Evolutionary conservation across 2,888 invertebrate species (phyloP).

Genomic region (Lasioglossum oenotherae): DNA sequence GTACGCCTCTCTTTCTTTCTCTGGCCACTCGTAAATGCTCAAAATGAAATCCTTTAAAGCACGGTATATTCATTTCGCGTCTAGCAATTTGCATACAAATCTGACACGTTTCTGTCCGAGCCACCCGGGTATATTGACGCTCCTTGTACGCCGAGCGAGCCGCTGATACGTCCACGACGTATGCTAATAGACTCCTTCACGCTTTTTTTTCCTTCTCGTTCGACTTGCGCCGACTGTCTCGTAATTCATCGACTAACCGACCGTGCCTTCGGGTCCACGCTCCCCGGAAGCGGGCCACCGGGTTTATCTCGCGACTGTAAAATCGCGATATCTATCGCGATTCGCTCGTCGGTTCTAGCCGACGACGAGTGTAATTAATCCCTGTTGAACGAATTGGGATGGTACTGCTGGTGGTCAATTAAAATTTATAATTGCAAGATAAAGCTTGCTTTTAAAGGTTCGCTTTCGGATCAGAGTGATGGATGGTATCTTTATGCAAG

Average conservation of each 20-base stretch:
- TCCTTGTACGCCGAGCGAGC: conserved; percentile 6
- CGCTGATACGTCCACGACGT: conserved; percentile 14
- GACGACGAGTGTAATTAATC: not conserved
- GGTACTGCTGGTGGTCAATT: too few relatives aligned
- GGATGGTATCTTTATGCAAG: too few relatives aligned
- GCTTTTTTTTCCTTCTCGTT: not conserved
- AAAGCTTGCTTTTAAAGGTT: not conserved
- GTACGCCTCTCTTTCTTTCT: not conserved
- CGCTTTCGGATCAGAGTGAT: not conserved
- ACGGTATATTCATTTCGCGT: conserved; percentile 64
- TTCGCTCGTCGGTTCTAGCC: not conserved
- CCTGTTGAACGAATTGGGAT: not conserved
- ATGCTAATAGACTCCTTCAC: conserved; percentile 39
- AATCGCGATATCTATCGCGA: not conserved
- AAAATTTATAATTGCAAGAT: not conserved
- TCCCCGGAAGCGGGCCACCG: not conserved
- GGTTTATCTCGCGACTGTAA: not conserved
- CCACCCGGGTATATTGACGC: conserved; percentile 35
- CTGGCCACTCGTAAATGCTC: conserved; percentile 66
- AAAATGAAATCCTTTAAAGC: conserved; percentile 71
- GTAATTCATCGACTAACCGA: not conserved
- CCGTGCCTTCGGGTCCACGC: not conserved
- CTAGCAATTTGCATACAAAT: conserved; percentile 67
- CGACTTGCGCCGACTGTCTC: not conserved
- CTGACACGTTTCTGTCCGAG: conserved; percentile 33